These are phyloP conservation scores for Vulpes ferrilata DNA, from an alignment of 2,113 vertebrate species.

Conservation along the genomic window DNA sequence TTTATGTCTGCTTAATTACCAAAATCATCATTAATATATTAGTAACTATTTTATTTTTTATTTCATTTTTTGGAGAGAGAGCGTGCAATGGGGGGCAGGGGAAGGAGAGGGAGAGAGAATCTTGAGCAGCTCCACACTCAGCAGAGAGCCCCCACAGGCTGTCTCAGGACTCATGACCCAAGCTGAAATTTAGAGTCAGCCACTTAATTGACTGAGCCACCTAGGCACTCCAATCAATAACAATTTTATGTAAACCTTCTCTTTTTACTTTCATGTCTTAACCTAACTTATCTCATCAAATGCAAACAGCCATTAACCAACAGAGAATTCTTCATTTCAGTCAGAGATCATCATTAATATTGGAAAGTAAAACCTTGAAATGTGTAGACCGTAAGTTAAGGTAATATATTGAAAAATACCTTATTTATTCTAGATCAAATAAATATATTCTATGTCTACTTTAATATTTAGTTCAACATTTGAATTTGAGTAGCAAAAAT, in stretches of 20 bases:
- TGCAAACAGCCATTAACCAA: neutral
- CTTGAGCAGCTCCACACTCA: too few species aligned
- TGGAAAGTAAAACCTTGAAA: neutral
- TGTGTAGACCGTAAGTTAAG: neutral
- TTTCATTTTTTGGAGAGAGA: neutral
- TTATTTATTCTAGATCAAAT: neutral
- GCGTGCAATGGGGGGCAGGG: too few species aligned
- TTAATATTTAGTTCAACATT: neutral
- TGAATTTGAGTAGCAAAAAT: neutral
- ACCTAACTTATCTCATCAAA: neutral
- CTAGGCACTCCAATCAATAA: too few species aligned
- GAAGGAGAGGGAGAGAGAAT: too few species aligned
- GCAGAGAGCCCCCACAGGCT: too few species aligned
- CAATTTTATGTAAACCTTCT: neutral
- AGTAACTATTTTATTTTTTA: conserved; percentile 20
- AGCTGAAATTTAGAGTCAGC: too few species aligned
- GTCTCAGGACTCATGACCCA: too few species aligned
- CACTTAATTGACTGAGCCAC: too few species aligned
- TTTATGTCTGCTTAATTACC: neutral
- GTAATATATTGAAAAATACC: neutral
- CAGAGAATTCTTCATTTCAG: neutral
- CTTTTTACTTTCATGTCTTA: neutral
- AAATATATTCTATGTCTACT: neutral
- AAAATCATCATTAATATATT: neutral
- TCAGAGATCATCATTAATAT: neutral